These are phyloP conservation scores for Leucophenga varia DNA, from an alignment of 1,140 invertebrate species.

Conservation along the genomic window DNA sequence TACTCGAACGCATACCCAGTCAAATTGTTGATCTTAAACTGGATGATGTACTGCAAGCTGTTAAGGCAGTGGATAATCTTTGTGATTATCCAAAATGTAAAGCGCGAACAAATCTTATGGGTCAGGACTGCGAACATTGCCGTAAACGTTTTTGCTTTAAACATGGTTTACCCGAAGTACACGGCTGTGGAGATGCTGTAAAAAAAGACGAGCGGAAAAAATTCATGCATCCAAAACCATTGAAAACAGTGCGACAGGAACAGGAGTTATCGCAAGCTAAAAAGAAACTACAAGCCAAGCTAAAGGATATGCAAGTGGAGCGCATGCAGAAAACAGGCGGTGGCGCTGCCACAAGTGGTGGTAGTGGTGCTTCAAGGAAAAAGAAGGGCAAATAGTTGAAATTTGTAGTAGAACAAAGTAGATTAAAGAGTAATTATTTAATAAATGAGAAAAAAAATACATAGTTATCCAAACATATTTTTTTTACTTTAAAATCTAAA, in stretches of 20 bases:
- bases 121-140: conserved; percentile 36
- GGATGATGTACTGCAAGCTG: conserved; percentile 47
- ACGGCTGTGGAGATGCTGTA: conserved; percentile 45
- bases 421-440: neutral
- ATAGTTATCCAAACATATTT: too few relatives aligned
- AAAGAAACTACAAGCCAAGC: conserved; percentile 41
- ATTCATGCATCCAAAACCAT: conserved; percentile 46
- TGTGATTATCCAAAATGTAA: conserved; percentile 48
- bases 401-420: neutral
- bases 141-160: conserved; percentile 50
- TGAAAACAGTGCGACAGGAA: conserved; percentile 39
- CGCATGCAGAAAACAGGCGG: conserved; percentile 37
- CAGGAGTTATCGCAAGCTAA: conserved; percentile 45
- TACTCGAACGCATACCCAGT: conserved; percentile 44
- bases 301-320: conserved; percentile 50
- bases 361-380: conserved; percentile 22
- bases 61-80: conserved; percentile 46
- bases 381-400: conserved; percentile 27
- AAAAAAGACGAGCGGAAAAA: conserved; percentile 44
- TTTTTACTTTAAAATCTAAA: too few relatives aligned
- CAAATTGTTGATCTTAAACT: conserved; percentile 43
- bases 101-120: conserved; percentile 50
- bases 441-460: too few relatives aligned
- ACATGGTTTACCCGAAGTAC: conserved; percentile 48
- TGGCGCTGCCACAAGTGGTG: neutral